Evolutionary conservation across 2,797 vertebrate species (phyloP), one percentile per base, ranked within the genome.

Genomic region (Spinibarbus caldwelli): DNA sequence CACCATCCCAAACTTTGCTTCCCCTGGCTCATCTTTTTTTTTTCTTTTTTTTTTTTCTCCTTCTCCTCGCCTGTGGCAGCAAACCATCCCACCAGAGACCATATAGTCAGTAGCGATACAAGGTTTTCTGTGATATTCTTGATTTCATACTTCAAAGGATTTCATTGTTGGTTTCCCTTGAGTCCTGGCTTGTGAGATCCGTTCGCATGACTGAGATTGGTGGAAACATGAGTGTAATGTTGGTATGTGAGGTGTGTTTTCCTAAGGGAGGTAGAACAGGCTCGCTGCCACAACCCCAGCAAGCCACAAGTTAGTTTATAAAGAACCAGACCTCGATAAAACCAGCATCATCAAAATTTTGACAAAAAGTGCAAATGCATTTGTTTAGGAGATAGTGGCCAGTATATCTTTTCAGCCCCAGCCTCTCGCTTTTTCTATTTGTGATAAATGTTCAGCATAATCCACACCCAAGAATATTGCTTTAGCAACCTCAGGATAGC

Each of bases 291-390:
- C 47, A 86, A 85, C 87, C 82, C 78, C 79, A 86, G 75, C 80
- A 85, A 43, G 29, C 75, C 75, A 80, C 84, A 84, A 64, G 23
- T 38, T 38, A 41, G 57, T 79, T 84, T 67, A 45, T 73, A 70
- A 54, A 62, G 34, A 73, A 70, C 29, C 10, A 54, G 34, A 86
- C 52, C 76, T 52, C 36, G 85, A 86, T 89, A 89, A 86, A 31
- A n/a, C 75, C 64, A 72, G n/a, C 81, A 79, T 78, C 66, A 78
- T 71, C n/a, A 66, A 29, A 52, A 86, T 88, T 85, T 77, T 83
- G 82, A n/a, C n/a, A 78, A 80, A 62, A 64, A 73, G 66, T 86
- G 57, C 78, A 82, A 86, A 87, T 84, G 84, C 73, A 41, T 89
- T 83, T 89, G 75, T 82, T 79, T 82, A 59, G 68, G 41, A 82